Evolutionary conservation across 2,113 vertebrate genomes (phyloP), one percentile per base, ranked within the genome.

Genomic region (Diadophis punctatus): DNA sequence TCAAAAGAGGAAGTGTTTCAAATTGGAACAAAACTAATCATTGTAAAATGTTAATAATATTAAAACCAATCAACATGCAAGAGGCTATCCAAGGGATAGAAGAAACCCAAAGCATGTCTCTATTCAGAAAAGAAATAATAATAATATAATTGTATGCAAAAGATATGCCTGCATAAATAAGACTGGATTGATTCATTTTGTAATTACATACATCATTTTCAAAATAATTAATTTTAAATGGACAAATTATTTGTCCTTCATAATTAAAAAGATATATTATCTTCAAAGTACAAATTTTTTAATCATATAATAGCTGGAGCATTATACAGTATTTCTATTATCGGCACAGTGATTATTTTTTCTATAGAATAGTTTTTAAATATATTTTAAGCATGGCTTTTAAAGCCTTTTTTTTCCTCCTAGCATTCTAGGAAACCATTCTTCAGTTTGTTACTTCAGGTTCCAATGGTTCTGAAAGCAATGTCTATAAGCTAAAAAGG

Each of bases 281-380:
- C 43, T 0, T 0, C 3, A 30, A 86, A 95, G 18, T 60, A 92
- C 85, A 60, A 16, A 27, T 84, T 88, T 49, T 93, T 90, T 86
- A n/a, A 46, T 52, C 34, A 51, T 48, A 80, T 92, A 94, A 63
- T 58, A 91, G 87, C 25, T 95, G 93, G 90, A 96, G n/a, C 11
- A 43, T 2, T 27, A 86, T 68, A 87, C 30, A 12, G 39, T 86
- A 8, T 85, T 51, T 22, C 43, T 89, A 34, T 84, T 85, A n/a
- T 34, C 46, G 20, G 43, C 7, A 43, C 0, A 90, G 34, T 43
- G 23, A 22, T 90, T 51, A 53, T 56, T 39, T 63, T 63, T 23
- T 4, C 89, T 55, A 46, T 14, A 34, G 5, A 55, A 52, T 48
- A 88, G 8, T 63, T 88, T 56, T 20, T 22, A 63, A 91, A 87